phyloP scores from a whole-genome alignment of 2,888 invertebrate genomes.

The Eilema caniola region DNA sequence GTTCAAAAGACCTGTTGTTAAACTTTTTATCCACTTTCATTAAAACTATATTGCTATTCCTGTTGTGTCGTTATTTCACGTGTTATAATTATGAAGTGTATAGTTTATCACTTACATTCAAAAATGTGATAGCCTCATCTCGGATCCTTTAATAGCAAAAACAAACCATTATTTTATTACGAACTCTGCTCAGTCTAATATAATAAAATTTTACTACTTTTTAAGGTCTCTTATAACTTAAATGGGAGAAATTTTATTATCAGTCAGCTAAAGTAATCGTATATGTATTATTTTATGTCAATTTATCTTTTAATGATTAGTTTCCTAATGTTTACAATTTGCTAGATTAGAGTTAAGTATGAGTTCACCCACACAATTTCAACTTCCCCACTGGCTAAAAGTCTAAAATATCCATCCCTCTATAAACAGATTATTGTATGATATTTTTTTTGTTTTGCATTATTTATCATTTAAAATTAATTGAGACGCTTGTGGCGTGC shows the following conservation, averaged over 20 bases:
- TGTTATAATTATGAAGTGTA: neutral
- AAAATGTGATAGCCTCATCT: neutral
- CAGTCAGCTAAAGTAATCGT: slow-evolving; percentile 30
- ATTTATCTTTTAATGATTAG: neutral
- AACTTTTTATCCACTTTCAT: neutral
- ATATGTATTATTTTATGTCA: slow-evolving; percentile 23
- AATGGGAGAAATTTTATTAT: slow-evolving; percentile 27
- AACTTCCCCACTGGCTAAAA: no score
- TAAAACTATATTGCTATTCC: no score
- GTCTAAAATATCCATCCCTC: no score
- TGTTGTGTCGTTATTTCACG: neutral
- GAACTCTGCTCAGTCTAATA: slow-evolving; percentile 21
- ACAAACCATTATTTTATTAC: slow-evolving; percentile 22
- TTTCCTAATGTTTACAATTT: neutral
- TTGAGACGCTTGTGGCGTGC: no score
- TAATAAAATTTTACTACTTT: slow-evolving; percentile 38
- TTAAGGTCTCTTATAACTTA: slow-evolving; percentile 31
- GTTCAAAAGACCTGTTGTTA: neutral
- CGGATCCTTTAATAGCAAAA: neutral
- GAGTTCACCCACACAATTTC: neutral
- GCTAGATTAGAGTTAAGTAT: neutral
- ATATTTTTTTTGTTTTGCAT: no score
- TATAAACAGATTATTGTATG: no score
- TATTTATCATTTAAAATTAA: no score
- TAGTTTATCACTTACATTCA: neutral